Percentiles rank a stretch among this genome's conserved stretches.
These are phyloP conservation scores for Anneissia japonica DNA, from an alignment of 35 echinoderm and acorn worm genomes.

Conservation along the genomic window DNA sequence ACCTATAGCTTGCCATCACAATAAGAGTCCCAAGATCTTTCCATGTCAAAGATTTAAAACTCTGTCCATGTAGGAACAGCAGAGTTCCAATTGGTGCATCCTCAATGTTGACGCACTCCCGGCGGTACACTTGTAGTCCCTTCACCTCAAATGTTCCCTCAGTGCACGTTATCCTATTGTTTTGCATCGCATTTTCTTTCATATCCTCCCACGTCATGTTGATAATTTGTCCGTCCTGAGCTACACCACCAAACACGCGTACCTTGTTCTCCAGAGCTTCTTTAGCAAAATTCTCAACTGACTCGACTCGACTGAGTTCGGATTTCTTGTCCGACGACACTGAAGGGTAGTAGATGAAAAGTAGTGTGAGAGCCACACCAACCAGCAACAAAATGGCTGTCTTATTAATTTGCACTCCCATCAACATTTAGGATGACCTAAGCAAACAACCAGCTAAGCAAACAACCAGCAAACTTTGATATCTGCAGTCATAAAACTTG, in stretches of 20 bases:
- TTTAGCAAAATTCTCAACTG: background rate
- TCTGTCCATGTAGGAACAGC: slow-evolving; percentile 73
- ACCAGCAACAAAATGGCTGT: background rate
- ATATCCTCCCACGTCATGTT: background rate
- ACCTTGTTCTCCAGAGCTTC: background rate
- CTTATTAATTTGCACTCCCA: background rate
- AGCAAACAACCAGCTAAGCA: too few relatives aligned
- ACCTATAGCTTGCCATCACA: slow-evolving; percentile 65
- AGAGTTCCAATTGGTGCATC: slow-evolving; percentile 7
- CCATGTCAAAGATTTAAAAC: slow-evolving; percentile 79
- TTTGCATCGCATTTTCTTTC: background rate
- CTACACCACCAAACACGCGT: background rate
- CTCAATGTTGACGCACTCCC: background rate
- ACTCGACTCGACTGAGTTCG: background rate
- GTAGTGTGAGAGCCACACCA: background rate
- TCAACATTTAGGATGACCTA: background rate
- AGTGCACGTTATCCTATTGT: background rate
- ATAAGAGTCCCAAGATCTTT: slow-evolving; percentile 70
- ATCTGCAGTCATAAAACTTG: background rate
- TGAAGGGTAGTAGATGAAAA: background rate
- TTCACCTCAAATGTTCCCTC: background rate
- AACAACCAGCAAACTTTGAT: background rate
- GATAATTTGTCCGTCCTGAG: background rate
- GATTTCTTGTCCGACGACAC: background rate
- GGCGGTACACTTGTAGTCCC: background rate